Base-by-base conservation (phyloP, 2,113 vertebrate genomes). In the Shinisaurus crocodilurus region DNA sequence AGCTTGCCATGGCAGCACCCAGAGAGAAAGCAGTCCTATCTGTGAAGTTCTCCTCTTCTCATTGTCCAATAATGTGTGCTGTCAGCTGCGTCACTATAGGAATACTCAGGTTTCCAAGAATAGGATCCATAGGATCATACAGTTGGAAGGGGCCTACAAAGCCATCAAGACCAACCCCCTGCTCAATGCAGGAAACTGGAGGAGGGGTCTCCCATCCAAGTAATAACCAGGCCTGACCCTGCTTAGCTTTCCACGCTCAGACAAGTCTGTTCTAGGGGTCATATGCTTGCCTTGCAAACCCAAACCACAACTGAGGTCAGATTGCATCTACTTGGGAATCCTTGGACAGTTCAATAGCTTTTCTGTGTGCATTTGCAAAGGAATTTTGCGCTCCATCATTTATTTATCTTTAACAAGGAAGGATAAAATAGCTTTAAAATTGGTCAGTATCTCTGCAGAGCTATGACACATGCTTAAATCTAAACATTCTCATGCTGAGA, bases 391-490 rank as follows among this genome's bases (percentile, higher is more conserved):
- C 12, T 37, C 20, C 43, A 4, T n/a, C n/a, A n/a, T n/a, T n/a
- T n/a, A n/a, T n/a, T 23, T 2, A 13, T 7, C 40, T 75, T 75
- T 37, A 9, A n/a, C 80, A n/a, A 18, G 50, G 6, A 1, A 60
- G 2, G 3, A 82, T 82, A 23, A 37, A 82, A 37, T 23, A 77
- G 72, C 50, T 40, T 54, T 5, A 10, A 54, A 54, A 54, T 13
- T 29, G 74, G 23, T 37, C 54, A 6, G 27, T 83, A 29, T 20
- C 54, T 63, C 57, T 15, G 43, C 16, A 63, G 57, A 6, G n/a
- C 37, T 34, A 4, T 0, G 2, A 10, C 1, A 77, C 29, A 43
- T 1, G 15, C 37, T 15, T 34, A 0, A 16, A 1, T 43, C 9
- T 77, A 16, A 34, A 87, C 15, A n/a, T 48, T 72, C 32, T n/a